Evolutionary conservation across 2,888 invertebrate genomes (phyloP).

Genomic region (Epicampocera succincta): DNA sequence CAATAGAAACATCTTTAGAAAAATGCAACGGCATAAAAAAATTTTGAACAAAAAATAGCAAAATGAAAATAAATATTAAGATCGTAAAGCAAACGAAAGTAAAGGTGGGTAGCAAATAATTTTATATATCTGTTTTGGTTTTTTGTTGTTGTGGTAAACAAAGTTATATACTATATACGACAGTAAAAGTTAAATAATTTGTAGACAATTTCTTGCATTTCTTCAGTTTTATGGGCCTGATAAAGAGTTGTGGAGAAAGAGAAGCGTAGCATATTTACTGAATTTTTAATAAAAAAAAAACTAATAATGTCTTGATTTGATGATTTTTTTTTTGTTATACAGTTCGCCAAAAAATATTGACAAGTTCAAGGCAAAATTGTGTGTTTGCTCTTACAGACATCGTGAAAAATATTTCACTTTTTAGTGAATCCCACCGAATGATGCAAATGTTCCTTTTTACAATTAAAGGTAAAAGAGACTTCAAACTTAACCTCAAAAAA

Average conservation of each 20-base stretch:
- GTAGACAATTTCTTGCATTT: not conserved
- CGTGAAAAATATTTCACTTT: not conserved
- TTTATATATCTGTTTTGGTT: not conserved
- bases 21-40: conserved; percentile 38
- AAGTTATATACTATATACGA: not conserved
- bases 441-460: too few relatives aligned
- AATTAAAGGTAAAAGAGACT: too few relatives aligned
- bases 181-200: not conserved
- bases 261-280: too few relatives aligned
- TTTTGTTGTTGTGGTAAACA: not conserved
- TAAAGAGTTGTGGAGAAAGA: too few relatives aligned
- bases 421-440: not conserved
- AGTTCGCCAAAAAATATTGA: not conserved
- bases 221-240: too few relatives aligned
- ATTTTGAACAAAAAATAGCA: too few relatives aligned
- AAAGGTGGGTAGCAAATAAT: conserved; percentile 34
- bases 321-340: too few relatives aligned
- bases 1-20: conserved; percentile 4
- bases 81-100: conserved; percentile 41
- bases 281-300: too few relatives aligned
- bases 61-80: not conserved
- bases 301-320: too few relatives aligned
- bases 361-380: conserved; percentile 45
- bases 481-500: too few relatives aligned
- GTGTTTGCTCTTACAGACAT: not conserved